Evolutionary conservation across 2,888 invertebrate genomes (phyloP), one percentile per base, ranked within the genome.

Genomic region (Cybosia mesomella): DNA sequence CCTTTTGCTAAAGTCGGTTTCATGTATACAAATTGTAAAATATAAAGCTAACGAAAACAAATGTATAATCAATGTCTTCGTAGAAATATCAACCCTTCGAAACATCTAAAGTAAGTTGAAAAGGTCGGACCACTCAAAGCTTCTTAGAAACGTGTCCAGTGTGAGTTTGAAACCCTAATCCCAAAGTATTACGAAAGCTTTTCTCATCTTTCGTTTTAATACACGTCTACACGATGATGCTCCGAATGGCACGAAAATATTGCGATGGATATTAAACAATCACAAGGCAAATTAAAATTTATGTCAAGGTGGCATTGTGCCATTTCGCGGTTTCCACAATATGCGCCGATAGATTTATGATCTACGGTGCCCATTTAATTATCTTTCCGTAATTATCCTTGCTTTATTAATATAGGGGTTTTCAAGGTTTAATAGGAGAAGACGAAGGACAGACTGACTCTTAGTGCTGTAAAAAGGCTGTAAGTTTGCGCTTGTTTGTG

Each of bases 271-370:
- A 76, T 75, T 77, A 85, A 86, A 86, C 85, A 87, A 85, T 86
- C 72, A 79, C 86, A 84, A 88, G 83, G 88, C 83, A 73, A 87
- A 84, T 85, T 80, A 70, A 75, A 83, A 86, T 85, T 82, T 82
- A 86, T 87, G 81, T 72, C 72, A 80, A 75, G 66, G 59, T 75
- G 77, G 73, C 89, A 89, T 87, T 87, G 89, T 76, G 84, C 89
- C 77, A 85, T 86, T 85, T 89, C 68, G 76, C 73, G 71, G 74
- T 73, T 79, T 75, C 67, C 67, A 70, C 67, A 71, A 71, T 68
- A 63, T 70, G 58, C 58, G 24, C 63, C 71, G 67, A 78, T 75
- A 76, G 80, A 82, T 82, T 82, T 80, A 82, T 74, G 72, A 72
- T 71, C 62, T 68, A 68, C 64, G 74, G 53, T 64, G 39, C 13